These are phyloP conservation scores for Tadarida brasiliensis DNA, from an alignment of 2,797 vertebrate genomes.

Conservation along the genomic window DNA sequence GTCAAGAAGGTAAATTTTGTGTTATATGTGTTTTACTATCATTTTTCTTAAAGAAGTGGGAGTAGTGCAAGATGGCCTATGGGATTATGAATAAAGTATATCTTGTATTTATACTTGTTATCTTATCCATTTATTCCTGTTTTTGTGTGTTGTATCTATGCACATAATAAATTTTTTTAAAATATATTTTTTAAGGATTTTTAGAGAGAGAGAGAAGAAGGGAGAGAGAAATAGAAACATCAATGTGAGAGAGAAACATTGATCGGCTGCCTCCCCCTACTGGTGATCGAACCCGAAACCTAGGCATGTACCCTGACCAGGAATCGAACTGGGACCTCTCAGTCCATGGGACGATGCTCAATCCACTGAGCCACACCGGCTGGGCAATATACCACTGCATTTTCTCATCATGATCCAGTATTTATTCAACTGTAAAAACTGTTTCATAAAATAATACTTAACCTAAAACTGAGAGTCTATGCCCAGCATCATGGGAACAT, in stretches of 20 bases:
- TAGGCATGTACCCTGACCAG: too few species aligned
- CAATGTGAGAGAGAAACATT: too few species aligned
- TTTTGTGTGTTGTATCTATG: not conserved
- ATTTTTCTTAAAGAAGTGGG: not conserved
- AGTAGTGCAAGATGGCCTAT: not conserved
- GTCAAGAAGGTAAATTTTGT: not conserved
- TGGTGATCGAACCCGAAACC: too few species aligned
- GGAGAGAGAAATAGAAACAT: too few species aligned
- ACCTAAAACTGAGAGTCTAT: not conserved
- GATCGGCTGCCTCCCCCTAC: too few species aligned
- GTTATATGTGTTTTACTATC: not conserved
- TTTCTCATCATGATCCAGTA: not conserved
- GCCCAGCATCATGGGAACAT: not conserved
- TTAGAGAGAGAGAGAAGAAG: too few species aligned
- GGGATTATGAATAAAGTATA: not conserved
- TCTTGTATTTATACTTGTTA: not conserved
- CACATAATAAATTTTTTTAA: not conserved
- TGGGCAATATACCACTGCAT: not conserved
- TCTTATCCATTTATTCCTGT: not conserved
- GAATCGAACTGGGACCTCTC: too few species aligned
- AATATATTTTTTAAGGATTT: too few species aligned
- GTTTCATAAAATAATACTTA: slow-evolving; percentile 40
- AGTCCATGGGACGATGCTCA: too few species aligned
- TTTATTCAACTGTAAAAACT: slow-evolving; percentile 37
- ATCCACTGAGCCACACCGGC: too few species aligned